A percentile compares a stretch with the other conserved stretches of the same genome.
Evolutionary conservation across 1,140 invertebrate species (phyloP).

Genomic region (Scaptomyza pallida): DNA sequence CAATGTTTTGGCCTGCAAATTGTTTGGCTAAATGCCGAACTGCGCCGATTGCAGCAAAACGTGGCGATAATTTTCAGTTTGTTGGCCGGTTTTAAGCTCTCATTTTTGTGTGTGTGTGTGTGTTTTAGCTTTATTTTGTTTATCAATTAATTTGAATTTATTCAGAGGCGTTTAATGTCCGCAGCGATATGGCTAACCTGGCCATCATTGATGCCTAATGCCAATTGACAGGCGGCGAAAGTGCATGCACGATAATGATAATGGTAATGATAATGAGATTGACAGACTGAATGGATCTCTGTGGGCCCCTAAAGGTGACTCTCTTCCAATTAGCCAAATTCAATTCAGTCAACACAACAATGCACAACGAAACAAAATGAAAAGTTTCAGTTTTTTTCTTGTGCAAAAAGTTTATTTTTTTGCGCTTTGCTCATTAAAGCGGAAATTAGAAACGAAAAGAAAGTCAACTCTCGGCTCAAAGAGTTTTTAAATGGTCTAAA

Average conservation of each 20-base stretch:
- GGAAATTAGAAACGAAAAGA: constrained; percentile 13
- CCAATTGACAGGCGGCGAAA: constrained; percentile 41
- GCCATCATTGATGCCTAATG: constrained; percentile 28
- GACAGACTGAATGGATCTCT: constrained; percentile 15
- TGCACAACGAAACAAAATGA: constrained; percentile 1
- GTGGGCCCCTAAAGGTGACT: background rate
- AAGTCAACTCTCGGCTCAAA: constrained; percentile 26
- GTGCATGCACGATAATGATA: constrained; percentile 41
- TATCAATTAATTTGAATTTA: constrained; percentile 82
- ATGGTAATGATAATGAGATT: constrained; percentile 40
- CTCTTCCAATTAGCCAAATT: constrained; percentile 41
- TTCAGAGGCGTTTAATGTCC: constrained; percentile 80
- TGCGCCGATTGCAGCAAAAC: constrained; percentile 68
- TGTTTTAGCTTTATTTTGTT: constrained; percentile 36
- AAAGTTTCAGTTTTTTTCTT: background rate
- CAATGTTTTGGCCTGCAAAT: constrained; percentile 70
- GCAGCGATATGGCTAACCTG: constrained; percentile 43
- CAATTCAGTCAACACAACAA: constrained; percentile 15
- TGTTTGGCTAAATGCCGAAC: constrained; percentile 70
- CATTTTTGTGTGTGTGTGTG: too few species aligned
- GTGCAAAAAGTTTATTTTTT: constrained; percentile 11
- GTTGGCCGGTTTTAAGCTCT: constrained; percentile 23
- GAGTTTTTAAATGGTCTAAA: background rate
- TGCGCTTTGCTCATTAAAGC: constrained; percentile 2
- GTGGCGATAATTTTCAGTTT: constrained; percentile 68